Conservation (phyloP, 2,113 vertebrate species). For the Dromaius novaehollandiae region DNA sequence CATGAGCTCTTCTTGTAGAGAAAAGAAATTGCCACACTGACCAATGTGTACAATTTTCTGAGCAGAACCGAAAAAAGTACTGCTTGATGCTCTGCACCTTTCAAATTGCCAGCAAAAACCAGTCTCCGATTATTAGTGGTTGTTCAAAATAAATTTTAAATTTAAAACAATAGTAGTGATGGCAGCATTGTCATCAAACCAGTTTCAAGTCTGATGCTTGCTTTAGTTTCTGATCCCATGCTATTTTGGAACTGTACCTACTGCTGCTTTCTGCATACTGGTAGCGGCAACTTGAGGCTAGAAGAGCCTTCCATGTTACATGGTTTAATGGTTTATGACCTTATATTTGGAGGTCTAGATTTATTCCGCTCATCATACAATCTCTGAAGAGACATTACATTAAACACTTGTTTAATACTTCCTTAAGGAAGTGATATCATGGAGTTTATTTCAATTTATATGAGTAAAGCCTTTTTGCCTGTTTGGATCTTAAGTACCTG, state of each 20-base stretch:
- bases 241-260: neutral
- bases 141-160: neutral
- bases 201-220: neutral
- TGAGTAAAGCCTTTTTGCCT: neutral
- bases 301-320: neutral
- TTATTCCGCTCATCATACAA: neutral
- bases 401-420: neutral
- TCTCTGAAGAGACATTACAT: neutral
- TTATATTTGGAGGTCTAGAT: neutral
- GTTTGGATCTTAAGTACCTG: neutral
- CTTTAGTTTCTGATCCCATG: neutral
- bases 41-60: neutral
- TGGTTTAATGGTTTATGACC: neutral
- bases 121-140: neutral
- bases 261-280: rapidly evolving
- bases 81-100: neutral
- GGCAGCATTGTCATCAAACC: neutral
- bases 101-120: neutral
- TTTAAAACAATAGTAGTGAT: neutral
- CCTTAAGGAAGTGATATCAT: neutral
- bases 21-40: neutral
- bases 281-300: neutral
- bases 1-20: neutral
- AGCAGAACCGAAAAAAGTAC: neutral
- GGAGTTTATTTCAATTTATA: neutral